Percentiles rank a stretch among this genome's conserved stretches.
Conservation (phyloP, 35 echinoderm and acorn worm genomes). For the Nesometra sesokonis region DNA sequence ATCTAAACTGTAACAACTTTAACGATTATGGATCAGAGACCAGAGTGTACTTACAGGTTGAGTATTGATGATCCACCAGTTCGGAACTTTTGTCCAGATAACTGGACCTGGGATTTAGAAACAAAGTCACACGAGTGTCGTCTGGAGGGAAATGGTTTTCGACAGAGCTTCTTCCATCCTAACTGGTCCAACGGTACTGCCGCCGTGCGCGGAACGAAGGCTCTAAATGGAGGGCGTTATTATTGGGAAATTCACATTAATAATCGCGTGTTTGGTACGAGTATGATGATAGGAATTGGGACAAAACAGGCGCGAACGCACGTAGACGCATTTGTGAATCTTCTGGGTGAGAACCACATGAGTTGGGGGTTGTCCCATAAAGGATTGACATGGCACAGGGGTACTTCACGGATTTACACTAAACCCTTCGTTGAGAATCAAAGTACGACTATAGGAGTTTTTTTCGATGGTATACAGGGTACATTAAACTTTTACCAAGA, state of each 20-base stretch:
- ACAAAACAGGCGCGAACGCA: slow-evolving; percentile 57
- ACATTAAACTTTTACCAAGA: slow-evolving; percentile 84
- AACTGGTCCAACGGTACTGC: slow-evolving; percentile 87
- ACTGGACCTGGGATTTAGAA: slow-evolving; percentile 64
- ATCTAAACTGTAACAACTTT: too few relatives aligned
- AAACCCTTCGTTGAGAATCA: slow-evolving; percentile 59
- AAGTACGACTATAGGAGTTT: slow-evolving; percentile 44
- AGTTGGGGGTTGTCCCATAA: slow-evolving; percentile 89
- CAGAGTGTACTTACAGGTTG: too few relatives aligned
- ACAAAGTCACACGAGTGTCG: slow-evolving; percentile 76
- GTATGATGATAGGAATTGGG: slow-evolving; percentile 86
- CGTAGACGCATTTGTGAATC: slow-evolving; percentile 69
- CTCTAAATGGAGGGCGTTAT: slow-evolving; percentile 36
- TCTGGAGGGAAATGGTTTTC: slow-evolving; percentile 23
- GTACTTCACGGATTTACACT: slow-evolving; percentile 45
- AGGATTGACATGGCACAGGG: slow-evolving; percentile 70
- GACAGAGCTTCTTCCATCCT: slow-evolving; percentile 63
- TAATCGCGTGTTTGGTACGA: slow-evolving; percentile 62
- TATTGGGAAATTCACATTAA: slow-evolving; percentile 67
- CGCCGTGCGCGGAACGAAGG: slow-evolving; percentile 51
- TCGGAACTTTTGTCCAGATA: slow-evolving; percentile 55
- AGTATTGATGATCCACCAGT: not conserved
- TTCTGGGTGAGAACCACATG: slow-evolving; percentile 62
- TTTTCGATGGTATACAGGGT: slow-evolving; percentile 62
- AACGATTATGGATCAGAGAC: too few relatives aligned